Conservation (phyloP, 2,113 vertebrate species). For the Spilogale gracilis region DNA sequence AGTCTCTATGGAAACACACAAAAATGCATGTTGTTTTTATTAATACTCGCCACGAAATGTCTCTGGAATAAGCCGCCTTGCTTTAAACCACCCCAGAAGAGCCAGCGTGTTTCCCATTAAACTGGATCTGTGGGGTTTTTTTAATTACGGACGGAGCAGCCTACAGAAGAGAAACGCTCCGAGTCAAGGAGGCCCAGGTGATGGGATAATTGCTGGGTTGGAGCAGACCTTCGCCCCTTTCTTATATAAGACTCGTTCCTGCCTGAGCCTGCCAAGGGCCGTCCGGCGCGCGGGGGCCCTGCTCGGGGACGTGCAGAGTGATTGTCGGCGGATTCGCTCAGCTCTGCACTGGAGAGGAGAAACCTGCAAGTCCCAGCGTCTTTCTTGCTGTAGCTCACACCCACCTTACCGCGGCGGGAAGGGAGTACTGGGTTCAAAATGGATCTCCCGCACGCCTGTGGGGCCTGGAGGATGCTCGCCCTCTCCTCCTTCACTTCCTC, state of each 20-base stretch:
- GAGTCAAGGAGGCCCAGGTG: neutral
- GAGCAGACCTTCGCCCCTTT: neutral
- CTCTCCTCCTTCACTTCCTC: neutral
- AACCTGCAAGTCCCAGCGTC: accelerated
- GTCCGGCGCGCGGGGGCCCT: accelerated
- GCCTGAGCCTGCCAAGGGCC: neutral
- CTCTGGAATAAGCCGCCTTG: neutral
- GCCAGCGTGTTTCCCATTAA: neutral
- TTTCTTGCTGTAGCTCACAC: accelerated
- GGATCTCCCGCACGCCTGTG: accelerated
- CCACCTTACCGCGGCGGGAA: accelerated
- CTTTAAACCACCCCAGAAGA: neutral
- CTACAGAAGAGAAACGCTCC: neutral
- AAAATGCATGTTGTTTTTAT: slow-evolving; percentile 59
- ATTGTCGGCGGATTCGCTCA: accelerated
- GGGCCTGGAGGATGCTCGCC: neutral
- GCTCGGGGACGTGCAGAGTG: accelerated
- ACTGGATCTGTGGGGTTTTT: neutral
- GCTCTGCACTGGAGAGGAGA: neutral
- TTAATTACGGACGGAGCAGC: neutral
- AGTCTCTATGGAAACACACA: slow-evolving; percentile 75
- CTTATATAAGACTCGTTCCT: accelerated
- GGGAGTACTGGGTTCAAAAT: accelerated
- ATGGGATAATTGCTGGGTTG: accelerated
- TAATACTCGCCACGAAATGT: neutral